Evolutionary conservation across 2,888 invertebrate genomes (phyloP).

Genomic region (Brenthis ino): DNA sequence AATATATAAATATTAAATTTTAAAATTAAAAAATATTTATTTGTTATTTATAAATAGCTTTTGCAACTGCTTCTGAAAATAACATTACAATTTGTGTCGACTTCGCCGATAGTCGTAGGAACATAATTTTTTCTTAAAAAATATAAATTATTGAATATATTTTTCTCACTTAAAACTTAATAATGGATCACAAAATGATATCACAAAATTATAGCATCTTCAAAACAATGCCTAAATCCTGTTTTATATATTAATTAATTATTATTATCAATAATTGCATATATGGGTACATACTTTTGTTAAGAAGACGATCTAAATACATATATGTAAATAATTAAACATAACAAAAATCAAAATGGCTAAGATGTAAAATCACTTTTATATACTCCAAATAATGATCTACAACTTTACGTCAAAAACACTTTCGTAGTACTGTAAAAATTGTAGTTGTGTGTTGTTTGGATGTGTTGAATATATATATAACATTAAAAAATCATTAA

Average conservation of each 20-base stretch:
- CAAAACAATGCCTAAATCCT: neutral
- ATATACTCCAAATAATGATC: too few species aligned
- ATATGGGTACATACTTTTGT: too few species aligned
- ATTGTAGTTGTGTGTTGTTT: too few species aligned
- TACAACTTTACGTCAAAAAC: too few species aligned
- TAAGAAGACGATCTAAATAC: too few species aligned
- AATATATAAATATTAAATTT: conserved; percentile 14
- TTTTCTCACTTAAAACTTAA: conserved; percentile 14
- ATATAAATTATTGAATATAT: conserved; percentile 7
- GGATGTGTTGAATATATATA: too few species aligned
- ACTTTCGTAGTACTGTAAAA: too few species aligned
- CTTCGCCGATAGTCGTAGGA: conserved; percentile 11
- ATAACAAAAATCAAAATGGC: too few species aligned
- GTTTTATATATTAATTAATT: neutral
- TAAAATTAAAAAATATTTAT: neutral
- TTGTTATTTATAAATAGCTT: neutral
- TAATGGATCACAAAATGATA: conserved; percentile 26
- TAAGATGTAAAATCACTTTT: too few species aligned
- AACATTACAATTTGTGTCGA: neutral
- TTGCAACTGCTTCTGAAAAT: neutral
- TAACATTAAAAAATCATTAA: too few species aligned
- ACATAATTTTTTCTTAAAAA: conserved; percentile 18
- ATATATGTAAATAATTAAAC: too few species aligned
- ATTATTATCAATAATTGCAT: too few species aligned
- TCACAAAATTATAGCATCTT: conserved; percentile 17